Evolutionary conservation across 1,140 invertebrate genomes (phyloP).

Genomic region (Paramacrobiotus metropolitanus): DNA sequence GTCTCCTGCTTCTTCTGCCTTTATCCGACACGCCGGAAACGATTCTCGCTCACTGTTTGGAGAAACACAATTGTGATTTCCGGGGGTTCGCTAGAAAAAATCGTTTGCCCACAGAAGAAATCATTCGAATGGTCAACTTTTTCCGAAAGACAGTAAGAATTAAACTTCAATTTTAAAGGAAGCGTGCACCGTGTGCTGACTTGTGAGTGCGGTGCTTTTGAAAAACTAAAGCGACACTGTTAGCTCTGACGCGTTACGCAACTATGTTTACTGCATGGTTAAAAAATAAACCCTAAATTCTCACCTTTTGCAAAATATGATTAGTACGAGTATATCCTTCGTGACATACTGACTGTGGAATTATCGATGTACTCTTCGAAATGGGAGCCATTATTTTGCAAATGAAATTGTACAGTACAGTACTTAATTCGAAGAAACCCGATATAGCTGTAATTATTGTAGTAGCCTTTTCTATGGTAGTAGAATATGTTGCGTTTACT

Average conservation of each 20-base stretch:
- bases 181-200: constrained; percentile 34
- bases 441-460: no score
- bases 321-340: no score
- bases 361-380: no score
- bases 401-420: no score
- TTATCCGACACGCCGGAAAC: constrained; percentile 16
- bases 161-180: constrained; percentile 27
- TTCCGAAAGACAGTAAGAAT: constrained; percentile 30
- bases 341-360: no score
- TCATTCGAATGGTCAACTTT: constrained; percentile 67
- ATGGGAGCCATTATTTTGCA: no score
- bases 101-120: constrained; percentile 54
- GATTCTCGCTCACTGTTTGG: constrained; percentile 27
- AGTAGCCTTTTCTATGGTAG: no score
- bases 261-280: constrained; percentile 14
- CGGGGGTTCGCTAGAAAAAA: constrained; percentile 36
- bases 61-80: constrained; percentile 42
- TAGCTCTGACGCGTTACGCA: constrained; percentile 1
- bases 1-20: not conserved
- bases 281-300: no score
- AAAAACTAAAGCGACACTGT: constrained; percentile 11
- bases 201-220: not conserved
- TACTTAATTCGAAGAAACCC: no score
- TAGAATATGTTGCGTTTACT: not conserved
- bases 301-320: no score